phyloP scores from a whole-genome alignment of 2,888 invertebrate genomes.

The Prenolepis imparis region DNA sequence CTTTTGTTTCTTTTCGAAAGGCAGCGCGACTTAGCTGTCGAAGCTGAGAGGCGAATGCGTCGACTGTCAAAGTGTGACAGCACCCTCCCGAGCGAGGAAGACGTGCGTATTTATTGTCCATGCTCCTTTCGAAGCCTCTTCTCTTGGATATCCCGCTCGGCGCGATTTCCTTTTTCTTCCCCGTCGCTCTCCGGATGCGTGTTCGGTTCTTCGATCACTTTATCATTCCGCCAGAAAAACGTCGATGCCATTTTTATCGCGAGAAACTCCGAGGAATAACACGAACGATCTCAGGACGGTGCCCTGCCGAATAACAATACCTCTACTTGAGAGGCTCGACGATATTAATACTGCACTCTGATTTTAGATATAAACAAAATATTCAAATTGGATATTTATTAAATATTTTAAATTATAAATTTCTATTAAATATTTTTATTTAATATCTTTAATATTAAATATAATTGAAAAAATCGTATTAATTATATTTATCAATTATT shows the following conservation, averaged over 20 bases:
- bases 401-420: not conserved
- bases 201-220: conserved; percentile 36
- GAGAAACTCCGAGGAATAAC: conserved; percentile 25
- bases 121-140: conserved; percentile 58
- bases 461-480: too few species aligned
- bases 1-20: conserved; percentile 70
- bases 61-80: conserved; percentile 72
- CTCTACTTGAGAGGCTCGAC: not conserved
- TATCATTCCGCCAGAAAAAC: conserved; percentile 10
- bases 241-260: conserved; percentile 45
- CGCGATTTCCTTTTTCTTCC: conserved; percentile 53
- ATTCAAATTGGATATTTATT: not conserved
- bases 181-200: conserved; percentile 18
- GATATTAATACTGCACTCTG: not conserved
- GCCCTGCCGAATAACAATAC: conserved; percentile 8
- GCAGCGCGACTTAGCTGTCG: conserved; percentile 58
- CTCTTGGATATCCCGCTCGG: conserved; percentile 52
- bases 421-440: too few species aligned
- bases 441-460: not conserved
- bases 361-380: not conserved
- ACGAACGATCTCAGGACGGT: not conserved
- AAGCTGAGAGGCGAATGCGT: conserved; percentile 58
- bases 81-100: conserved; percentile 71
- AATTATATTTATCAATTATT: too few species aligned
- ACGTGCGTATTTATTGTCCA: conserved; percentile 72